A percentile compares a stretch with the other conserved stretches of the same genome.
Evolutionary conservation across 2,113 vertebrate species (phyloP).

Genomic region (Machaerirhynchus nigripectus): DNA sequence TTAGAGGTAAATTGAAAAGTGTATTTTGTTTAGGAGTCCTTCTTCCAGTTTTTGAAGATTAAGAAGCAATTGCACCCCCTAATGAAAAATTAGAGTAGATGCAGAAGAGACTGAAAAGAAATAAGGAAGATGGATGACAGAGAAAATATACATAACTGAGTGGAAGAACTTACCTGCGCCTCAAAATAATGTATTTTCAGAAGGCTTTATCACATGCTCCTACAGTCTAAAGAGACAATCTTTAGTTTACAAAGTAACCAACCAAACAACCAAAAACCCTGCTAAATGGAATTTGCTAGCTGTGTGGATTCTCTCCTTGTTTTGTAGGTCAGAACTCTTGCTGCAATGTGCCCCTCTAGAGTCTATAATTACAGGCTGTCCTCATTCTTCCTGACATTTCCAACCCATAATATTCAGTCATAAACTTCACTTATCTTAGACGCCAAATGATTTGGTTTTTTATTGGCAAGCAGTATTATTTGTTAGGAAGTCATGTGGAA

Average conservation of each 20-base stretch:
- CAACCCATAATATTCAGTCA: background rate
- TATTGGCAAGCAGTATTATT: background rate
- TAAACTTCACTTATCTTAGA: background rate
- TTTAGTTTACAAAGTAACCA: background rate
- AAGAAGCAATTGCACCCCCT: background rate
- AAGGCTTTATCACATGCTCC: background rate
- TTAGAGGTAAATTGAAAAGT: background rate
- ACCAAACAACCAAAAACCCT: fast-evolving
- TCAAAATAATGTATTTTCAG: background rate
- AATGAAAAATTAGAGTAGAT: background rate
- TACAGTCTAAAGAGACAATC: background rate
- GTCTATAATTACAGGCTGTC: background rate
- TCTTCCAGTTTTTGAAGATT: background rate
- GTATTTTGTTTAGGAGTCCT: background rate
- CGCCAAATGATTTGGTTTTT: background rate
- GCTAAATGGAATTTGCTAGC: background rate
- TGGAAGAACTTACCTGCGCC: background rate
- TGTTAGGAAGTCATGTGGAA: background rate
- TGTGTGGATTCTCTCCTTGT: background rate
- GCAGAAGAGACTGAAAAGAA: background rate
- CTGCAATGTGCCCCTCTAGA: background rate
- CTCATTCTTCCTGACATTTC: background rate
- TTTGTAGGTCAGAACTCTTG: background rate
- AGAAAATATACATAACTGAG: background rate
- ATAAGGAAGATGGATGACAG: background rate